These are phyloP conservation scores for Zootoca vivipara DNA, from an alignment of 2,113 vertebrate genomes.

Conservation along the genomic window DNA sequence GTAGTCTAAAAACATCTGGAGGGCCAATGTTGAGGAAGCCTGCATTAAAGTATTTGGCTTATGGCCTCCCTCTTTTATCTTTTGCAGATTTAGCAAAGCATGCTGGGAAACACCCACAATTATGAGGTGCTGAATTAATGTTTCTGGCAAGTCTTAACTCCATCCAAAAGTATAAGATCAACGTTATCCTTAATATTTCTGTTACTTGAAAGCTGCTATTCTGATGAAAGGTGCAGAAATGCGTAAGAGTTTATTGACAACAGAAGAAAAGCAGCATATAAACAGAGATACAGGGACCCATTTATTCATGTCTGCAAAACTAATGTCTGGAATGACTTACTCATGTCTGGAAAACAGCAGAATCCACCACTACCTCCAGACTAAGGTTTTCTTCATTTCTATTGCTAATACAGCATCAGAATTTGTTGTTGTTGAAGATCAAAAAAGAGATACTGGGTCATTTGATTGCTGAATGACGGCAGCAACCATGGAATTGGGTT, in stretches of 20 bases:
- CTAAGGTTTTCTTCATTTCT: background rate
- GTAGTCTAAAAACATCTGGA: no score
- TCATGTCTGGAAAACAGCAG: background rate
- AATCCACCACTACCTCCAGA: background rate
- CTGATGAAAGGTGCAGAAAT: background rate
- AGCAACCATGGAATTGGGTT: background rate
- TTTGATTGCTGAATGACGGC: background rate
- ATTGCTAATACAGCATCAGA: background rate
- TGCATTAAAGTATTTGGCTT: background rate
- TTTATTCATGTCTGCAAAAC: no score
- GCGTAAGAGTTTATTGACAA: background rate
- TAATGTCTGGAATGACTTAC: background rate
- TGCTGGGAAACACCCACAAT: background rate
- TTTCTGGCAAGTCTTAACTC: background rate
- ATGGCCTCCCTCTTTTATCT: background rate
- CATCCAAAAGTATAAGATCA: background rate
- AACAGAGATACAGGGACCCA: no score
- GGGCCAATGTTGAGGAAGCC: no score
- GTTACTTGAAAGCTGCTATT: background rate
- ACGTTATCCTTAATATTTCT: background rate
- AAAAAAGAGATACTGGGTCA: background rate
- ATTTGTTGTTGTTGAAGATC: background rate
- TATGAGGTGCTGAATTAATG: background rate
- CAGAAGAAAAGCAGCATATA: no score
- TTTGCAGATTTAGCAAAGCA: background rate